phyloP scores from a whole-genome alignment of 2,797 vertebrate species.

The Fratercula arctica region DNA sequence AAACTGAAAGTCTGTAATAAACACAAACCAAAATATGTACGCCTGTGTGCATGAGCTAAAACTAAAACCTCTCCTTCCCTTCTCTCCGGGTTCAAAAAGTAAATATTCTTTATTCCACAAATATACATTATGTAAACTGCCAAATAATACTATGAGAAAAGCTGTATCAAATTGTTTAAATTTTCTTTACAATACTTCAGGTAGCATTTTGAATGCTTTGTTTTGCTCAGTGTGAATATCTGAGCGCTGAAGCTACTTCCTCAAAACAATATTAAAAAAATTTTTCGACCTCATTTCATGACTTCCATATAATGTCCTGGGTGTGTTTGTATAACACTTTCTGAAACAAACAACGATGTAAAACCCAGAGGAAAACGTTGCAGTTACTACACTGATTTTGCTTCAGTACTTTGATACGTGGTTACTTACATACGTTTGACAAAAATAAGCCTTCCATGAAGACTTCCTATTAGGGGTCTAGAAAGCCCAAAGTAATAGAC shows the following conservation, averaged over 20 bases:
- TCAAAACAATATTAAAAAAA: not conserved
- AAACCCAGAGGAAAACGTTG: not conserved
- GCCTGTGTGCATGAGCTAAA: not conserved
- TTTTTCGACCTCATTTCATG: not conserved
- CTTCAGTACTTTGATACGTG: not conserved
- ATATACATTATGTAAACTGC: not conserved
- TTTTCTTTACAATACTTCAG: not conserved
- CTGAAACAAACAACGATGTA: not conserved
- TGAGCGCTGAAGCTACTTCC: not conserved
- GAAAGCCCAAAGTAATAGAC: conserved; percentile 11
- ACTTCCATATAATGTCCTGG: not conserved
- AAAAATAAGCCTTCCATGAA: conserved; percentile 1
- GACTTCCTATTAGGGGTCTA: not conserved
- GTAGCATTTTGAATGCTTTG: not conserved
- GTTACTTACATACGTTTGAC: not conserved
- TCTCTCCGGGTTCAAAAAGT: not conserved
- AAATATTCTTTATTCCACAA: not conserved
- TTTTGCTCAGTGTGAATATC: not conserved
- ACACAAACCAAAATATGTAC: not conserved
- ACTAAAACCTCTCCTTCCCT: not conserved
- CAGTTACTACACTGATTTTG: not conserved
- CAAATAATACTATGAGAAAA: not conserved
- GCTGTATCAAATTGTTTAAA: not conserved
- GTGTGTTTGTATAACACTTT: not conserved
- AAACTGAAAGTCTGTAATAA: not conserved